Base-by-base conservation (phyloP, 2,113 vertebrate species). In the Ciconia boyciana region DNA sequence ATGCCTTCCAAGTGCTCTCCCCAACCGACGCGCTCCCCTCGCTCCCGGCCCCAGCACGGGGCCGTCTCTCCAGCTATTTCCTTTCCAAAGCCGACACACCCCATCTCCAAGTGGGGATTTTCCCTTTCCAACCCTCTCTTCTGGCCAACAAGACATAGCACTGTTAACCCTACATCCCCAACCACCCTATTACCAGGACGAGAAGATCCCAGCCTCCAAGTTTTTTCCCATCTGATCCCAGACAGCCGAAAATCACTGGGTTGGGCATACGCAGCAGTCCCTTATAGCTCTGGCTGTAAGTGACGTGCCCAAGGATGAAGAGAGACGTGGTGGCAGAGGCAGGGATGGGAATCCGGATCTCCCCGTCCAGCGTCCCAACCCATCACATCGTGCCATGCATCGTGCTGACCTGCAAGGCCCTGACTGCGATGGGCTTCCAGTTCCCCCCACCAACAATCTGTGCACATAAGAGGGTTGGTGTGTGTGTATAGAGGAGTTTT, bases 181-280 rank as follows among this genome's bases (percentile, higher is more conserved):
- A 19, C 41, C 43, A 10, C 12, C 28, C 49, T 5, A 1, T 13
- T 15, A 14, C 41, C 28, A 22, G 26, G 2, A 80, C 7, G 34
- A 87, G 36, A 66, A 36, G 28, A 52, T 78, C 64, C 60, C 51
- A 78, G 16, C 13, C 51, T 43, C 46, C 29, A 13, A 4, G 2
- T 5, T 29, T 65, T 43, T 69, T 34, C 64, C 83, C 31, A 17
- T 28, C 34, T 43, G 75, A 68, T 29, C 25, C 55, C 70, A 87
- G 44, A 12, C 11, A 43, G 32, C 3, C 1, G 1, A 52, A 78
- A 52, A 44, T 24, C 15, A 0, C 39, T 8, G 58, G 16, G 8
- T 1, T n/a, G 54, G 24, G 22, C 2, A 0, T 6, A 26, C 0
- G 0, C 41, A 70, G 60, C 19, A 11, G 11, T 24, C 44, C 69